Base-by-base conservation (phyloP, 2,797 vertebrate genomes). In the Phoeniculus purpureus region DNA sequence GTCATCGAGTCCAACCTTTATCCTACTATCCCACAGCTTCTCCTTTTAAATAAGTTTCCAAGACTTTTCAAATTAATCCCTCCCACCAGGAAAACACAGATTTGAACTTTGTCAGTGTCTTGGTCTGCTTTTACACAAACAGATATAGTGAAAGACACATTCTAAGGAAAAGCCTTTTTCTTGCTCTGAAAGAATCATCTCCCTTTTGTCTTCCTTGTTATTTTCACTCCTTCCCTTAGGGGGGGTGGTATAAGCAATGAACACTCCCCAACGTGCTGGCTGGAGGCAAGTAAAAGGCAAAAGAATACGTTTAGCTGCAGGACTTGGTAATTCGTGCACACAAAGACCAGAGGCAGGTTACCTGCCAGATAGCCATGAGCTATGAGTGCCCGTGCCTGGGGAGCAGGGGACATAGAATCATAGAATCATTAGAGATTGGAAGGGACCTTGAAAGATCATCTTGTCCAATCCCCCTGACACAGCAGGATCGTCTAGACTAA, bases 191-290 rank as follows among this genome's bases (percentile, higher is more conserved):
- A 56, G 10, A 50, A 74, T 47, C 32, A 64, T 18, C 16, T 83
- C 32, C 8, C 11, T 56, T 22, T 71, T 54, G 67, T 51, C 43
- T 59, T 79, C 54, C 17, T 80, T 50, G 4, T 9, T 71, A 32
- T 15, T 80, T 60, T 65, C 12, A n/a, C 25, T 55, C 20, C 31
- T 75, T 87, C 51, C 47, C 51, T 64, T 29, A 59, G 3, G 1
- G 34, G 43, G 25, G 26, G 37, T 37, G 3, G 1, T 15, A 37
- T 12, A 7, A 84, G 19, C 45, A 80, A 67, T 2, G 4, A 76
- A 56, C 15, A 7, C 10, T 52, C 20, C 19, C 6, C 6, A 68
- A 14, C 9, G 13, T 0, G 0, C 17, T 37, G 37, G 32, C 71
- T 14, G 15, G 20, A 60, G 14, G 13, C 23, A 82, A 15, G 34